Percentiles rank a stretch among this genome's conserved stretches.
These are phyloP conservation scores for Benthosema pterotum DNA, from an alignment of 2,797 vertebrate species.

Conservation along the genomic window DNA sequence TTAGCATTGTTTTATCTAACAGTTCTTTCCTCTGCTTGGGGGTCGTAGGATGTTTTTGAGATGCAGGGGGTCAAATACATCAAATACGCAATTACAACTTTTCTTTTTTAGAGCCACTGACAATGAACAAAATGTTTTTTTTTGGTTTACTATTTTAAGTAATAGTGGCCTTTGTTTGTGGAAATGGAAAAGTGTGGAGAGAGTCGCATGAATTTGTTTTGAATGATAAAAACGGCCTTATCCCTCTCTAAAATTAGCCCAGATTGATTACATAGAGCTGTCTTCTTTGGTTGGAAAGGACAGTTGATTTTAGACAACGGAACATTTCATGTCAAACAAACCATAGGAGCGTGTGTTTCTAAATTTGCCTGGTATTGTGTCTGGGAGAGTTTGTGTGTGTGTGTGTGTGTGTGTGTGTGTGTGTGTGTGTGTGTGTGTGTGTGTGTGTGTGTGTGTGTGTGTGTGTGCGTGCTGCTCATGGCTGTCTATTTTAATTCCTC, in stretches of 20 bases:
- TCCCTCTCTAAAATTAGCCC: not conserved
- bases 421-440: not conserved
- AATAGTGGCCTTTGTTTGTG: not conserved
- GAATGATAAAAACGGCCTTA: not conserved
- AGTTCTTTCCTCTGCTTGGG: no score
- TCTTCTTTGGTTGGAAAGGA: not conserved
- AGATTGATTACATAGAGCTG: not conserved
- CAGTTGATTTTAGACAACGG: constrained; percentile 2
- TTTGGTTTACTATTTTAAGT: no score
- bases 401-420: not conserved
- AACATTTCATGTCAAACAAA: constrained; percentile 10
- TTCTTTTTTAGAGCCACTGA: no score
- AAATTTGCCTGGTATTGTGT: not conserved
- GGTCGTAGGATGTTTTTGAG: no score
- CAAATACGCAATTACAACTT: no score
- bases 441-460: not conserved
- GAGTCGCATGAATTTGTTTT: constrained; percentile 1
- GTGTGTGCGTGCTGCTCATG: not conserved
- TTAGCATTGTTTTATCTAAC: no score
- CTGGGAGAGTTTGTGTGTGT: not conserved
- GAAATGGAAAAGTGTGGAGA: not conserved
- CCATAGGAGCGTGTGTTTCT: not conserved
- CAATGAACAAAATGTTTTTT: not conserved
- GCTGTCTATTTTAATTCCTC: no score
- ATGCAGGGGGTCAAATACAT: no score